Conservation (phyloP, 2,888 invertebrate genomes). For the Halictus ligatus region DNA sequence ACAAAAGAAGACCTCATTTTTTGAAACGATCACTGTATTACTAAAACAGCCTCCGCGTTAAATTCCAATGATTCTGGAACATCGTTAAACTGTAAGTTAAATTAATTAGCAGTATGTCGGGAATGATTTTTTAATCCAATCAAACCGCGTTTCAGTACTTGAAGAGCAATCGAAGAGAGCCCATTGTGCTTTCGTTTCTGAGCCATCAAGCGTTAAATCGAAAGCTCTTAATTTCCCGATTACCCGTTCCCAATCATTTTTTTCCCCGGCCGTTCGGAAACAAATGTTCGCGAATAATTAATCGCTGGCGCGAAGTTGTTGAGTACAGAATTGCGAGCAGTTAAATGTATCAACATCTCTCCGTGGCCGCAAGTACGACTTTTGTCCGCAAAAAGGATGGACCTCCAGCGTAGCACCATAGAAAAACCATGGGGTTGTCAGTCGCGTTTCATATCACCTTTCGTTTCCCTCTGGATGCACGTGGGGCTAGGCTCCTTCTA, state of each 20-base stretch:
- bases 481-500: not conserved
- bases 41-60: too few species aligned
- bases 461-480: not conserved
- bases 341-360: slow-evolving; percentile 19
- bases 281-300: slow-evolving; percentile 34
- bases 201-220: slow-evolving; percentile 20
- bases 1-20: not conserved
- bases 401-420: not conserved
- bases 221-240: slow-evolving; percentile 15
- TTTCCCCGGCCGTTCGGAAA: not conserved
- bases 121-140: not conserved
- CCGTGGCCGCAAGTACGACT: slow-evolving; percentile 1
- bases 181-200: slow-evolving; percentile 9
- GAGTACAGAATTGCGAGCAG: not conserved
- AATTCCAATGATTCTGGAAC: not conserved
- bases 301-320: not conserved
- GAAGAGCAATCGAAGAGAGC: slow-evolving; percentile 1
- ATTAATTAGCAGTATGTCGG: not conserved
- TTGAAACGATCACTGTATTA: not conserved
- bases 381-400: slow-evolving; percentile 23
- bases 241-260: slow-evolving; percentile 24
- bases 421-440: slow-evolving; percentile 9
- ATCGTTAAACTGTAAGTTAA: not conserved
- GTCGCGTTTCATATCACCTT: slow-evolving; percentile 17
- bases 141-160: not conserved